phyloP scores from a whole-genome alignment of 2,797 vertebrate species.

The Sebastes vulpes region DNA sequence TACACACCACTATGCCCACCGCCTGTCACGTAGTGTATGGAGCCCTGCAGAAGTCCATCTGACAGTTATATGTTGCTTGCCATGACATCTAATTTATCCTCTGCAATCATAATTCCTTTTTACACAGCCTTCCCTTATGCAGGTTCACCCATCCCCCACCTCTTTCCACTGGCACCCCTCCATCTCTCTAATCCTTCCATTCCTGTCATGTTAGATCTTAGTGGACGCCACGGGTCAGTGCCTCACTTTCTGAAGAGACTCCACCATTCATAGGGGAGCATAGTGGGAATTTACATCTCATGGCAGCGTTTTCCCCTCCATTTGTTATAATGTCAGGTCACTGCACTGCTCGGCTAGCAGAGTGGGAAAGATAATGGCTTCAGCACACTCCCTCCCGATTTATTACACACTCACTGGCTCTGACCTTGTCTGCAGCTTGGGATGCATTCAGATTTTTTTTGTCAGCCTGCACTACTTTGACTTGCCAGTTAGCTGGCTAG shows the following conservation, averaged over 20 bases:
- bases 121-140: conserved; percentile 89
- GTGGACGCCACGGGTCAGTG: conserved; percentile 92
- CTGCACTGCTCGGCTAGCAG: conserved; percentile 87
- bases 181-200: conserved; percentile 83
- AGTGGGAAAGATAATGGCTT: conserved; percentile 91
- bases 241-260: conserved; percentile 87
- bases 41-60: conserved; percentile 85
- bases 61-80: conserved; percentile 89
- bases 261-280: conserved; percentile 90
- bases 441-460: conserved; percentile 83
- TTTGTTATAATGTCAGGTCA: conserved; percentile 96
- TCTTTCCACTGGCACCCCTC: conserved; percentile 78
- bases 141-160: conserved; percentile 74
- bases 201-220: conserved; percentile 92
- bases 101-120: conserved; percentile 93
- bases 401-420: conserved; percentile 92
- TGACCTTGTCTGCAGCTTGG: conserved; percentile 91
- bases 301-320: conserved; percentile 93
- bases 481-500: conserved; percentile 17
- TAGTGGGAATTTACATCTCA: conserved; percentile 92
- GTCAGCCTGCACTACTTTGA: conserved; percentile 38
- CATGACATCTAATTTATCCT: conserved; percentile 91
- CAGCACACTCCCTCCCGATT: conserved; percentile 84
- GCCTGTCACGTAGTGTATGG: background rate
- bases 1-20: background rate